These are phyloP conservation scores for Caloenas nicobarica DNA, from an alignment of 2,113 vertebrate species.

Conservation along the genomic window DNA sequence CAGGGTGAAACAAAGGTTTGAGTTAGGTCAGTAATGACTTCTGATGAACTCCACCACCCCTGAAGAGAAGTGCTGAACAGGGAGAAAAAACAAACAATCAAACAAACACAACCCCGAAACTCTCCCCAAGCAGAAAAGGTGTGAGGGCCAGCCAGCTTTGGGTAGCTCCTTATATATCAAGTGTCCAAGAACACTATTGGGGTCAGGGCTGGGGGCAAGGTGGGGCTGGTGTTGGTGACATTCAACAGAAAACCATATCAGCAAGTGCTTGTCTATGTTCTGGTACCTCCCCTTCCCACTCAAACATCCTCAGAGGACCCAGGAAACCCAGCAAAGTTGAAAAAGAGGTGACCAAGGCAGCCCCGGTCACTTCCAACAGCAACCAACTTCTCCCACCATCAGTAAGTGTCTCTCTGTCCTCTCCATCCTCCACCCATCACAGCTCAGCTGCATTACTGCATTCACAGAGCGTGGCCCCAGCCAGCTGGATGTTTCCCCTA, in stretches of 20 bases:
- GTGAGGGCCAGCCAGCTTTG: accelerated
- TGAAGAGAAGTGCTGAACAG: background rate
- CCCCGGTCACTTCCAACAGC: accelerated
- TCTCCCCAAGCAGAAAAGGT: background rate
- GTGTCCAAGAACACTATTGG: background rate
- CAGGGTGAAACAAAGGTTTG: background rate
- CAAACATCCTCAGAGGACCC: background rate
- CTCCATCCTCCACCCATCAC: accelerated
- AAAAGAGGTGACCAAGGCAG: background rate
- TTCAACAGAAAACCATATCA: background rate
- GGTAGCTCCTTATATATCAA: background rate
- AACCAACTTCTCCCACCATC: background rate
- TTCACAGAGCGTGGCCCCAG: background rate
- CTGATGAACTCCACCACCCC: background rate
- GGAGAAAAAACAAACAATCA: background rate
- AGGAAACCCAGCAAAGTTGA: background rate
- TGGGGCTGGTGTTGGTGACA: no score
- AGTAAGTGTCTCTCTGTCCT: background rate
- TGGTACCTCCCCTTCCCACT: background rate
- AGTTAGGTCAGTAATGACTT: background rate
- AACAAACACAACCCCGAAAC: accelerated
- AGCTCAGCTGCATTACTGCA: background rate
- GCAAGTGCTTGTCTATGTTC: accelerated
- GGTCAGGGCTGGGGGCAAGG: background rate
- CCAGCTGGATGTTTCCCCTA: background rate